Conservation (phyloP, 2,888 invertebrate genomes). For the Hymenopus coronatus region DNA sequence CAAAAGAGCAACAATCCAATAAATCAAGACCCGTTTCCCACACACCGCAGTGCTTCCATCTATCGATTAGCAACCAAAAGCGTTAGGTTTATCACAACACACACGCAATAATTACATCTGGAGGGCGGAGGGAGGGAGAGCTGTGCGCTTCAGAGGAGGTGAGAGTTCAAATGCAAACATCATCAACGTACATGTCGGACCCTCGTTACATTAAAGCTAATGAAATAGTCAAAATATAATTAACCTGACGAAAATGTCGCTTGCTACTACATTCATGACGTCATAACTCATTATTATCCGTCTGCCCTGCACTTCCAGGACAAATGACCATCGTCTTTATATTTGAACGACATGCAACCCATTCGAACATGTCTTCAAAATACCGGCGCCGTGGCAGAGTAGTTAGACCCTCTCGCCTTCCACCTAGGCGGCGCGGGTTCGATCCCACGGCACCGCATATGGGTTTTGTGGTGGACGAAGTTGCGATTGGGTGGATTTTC, state of each 20-base stretch:
- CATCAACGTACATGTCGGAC: neutral
- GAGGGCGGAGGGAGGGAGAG: too few relatives aligned
- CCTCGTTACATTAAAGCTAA: neutral
- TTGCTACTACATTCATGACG: neutral
- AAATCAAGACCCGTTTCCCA: neutral
- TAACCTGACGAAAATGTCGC: neutral
- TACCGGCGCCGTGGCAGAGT: too few relatives aligned
- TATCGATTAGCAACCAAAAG: neutral
- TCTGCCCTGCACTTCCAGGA: neutral
- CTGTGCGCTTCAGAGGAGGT: neutral
- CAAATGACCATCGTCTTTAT: too few relatives aligned
- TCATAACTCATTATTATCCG: neutral
- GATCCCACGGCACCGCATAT: too few relatives aligned
- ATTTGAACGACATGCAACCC: too few relatives aligned
- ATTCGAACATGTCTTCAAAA: too few relatives aligned
- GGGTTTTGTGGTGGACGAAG: too few relatives aligned
- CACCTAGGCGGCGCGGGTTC: too few relatives aligned
- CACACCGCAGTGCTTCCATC: neutral
- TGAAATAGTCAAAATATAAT: neutral
- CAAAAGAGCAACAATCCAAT: neutral
- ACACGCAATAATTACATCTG: neutral
- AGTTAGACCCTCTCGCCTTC: too few relatives aligned
- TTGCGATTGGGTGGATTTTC: too few relatives aligned
- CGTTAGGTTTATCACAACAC: neutral
- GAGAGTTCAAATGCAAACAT: neutral